phyloP scores from a whole-genome alignment of 2,888 invertebrate species.

The Oeneis ivallda region DNA sequence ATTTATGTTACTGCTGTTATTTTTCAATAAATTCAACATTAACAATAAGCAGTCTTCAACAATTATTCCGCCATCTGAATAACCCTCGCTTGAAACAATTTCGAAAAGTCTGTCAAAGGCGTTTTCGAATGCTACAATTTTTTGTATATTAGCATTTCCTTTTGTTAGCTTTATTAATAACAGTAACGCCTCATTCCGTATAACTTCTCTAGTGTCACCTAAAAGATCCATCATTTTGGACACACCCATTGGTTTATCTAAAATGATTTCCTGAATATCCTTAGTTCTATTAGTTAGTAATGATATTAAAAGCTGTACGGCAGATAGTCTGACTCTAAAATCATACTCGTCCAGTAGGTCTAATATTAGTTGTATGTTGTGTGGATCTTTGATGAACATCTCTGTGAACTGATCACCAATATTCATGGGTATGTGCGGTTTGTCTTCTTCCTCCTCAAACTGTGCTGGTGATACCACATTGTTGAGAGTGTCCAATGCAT shows the following conservation, averaged over 20 bases:
- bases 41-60: conserved; percentile 98
- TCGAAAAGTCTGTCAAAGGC: conserved; percentile 97
- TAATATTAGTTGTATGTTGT: conserved; percentile 91
- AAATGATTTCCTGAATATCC: conserved; percentile 92
- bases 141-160: conserved; percentile 98
- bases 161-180: conserved; percentile 94
- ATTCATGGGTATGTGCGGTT: conserved; percentile 84
- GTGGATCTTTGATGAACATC: conserved; percentile 95
- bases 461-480: conserved; percentile 92
- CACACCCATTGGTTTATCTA: conserved; percentile 97
- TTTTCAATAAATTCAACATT: conserved; percentile 95
- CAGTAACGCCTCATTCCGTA: conserved; percentile 96
- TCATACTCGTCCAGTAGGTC: conserved; percentile 96
- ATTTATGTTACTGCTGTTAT: conserved; percentile 98
- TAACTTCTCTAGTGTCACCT: conserved; percentile 95
- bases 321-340: conserved; percentile 94
- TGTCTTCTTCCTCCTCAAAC: conserved; percentile 91
- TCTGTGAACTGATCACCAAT: conserved; percentile 97
- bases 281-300: conserved; percentile 92
- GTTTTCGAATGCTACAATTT: conserved; percentile 99
- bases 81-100: conserved; percentile 95
- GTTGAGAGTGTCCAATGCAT: conserved; percentile 95
- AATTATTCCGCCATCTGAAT: conserved; percentile 97
- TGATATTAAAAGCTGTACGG: conserved; percentile 94
- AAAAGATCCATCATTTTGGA: conserved; percentile 98